These are phyloP conservation scores for Vulpes ferrilata DNA, from an alignment of 2,113 vertebrate genomes.

Conservation along the genomic window DNA sequence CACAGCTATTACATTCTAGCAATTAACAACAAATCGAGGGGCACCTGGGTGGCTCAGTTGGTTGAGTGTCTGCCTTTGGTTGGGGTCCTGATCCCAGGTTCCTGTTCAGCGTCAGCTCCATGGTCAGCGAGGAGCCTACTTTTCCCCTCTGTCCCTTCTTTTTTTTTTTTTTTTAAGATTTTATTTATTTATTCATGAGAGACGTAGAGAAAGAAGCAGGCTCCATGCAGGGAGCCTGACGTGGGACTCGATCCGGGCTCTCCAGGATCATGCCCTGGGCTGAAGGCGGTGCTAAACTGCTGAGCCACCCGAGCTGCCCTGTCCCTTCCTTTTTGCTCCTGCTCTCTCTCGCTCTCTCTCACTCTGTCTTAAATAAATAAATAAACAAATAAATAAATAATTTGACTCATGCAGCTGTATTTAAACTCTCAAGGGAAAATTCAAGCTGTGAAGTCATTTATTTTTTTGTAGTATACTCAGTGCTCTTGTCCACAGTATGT, in stretches of 20 bases:
- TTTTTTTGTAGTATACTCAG: background rate
- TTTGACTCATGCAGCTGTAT: background rate
- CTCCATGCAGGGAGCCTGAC: no score
- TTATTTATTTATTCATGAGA: no score
- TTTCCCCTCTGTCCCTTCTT: background rate
- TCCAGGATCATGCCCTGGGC: no score
- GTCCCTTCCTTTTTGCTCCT: background rate
- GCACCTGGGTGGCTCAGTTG: background rate
- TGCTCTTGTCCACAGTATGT: background rate
- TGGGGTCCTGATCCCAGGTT: background rate
- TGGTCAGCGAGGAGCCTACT: background rate
- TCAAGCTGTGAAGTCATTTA: background rate
- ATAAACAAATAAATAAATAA: background rate
- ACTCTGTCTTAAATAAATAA: no score
- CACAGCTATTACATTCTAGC: background rate
- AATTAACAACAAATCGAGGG: background rate
- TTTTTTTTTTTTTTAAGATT: no score
- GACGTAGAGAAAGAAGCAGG: no score
- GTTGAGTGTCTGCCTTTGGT: background rate
- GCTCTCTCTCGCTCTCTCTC: background rate
- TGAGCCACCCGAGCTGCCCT: no score
- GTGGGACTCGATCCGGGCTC: no score
- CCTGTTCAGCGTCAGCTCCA: background rate
- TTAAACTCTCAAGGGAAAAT: background rate
- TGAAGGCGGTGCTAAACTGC: no score